phyloP scores from a whole-genome alignment of 2,888 invertebrate genomes.

The Eurytoma californica region DNA sequence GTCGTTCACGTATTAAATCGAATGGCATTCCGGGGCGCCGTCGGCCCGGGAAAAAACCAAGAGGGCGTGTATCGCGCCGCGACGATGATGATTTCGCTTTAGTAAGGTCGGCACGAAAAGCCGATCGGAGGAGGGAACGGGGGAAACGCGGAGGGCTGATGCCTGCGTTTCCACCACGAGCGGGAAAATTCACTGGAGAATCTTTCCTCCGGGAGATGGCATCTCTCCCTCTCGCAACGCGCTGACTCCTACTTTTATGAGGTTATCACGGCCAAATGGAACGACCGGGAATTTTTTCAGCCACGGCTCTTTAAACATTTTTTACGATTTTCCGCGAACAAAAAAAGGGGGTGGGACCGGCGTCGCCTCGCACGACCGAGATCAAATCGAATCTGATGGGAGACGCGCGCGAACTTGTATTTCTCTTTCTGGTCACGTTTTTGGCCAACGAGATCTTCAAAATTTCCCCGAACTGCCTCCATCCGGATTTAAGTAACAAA shows the following conservation, averaged over 20 bases:
- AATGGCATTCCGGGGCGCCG: constrained; percentile 29
- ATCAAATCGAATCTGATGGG: no score
- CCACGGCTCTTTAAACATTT: background rate
- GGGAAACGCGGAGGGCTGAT: background rate
- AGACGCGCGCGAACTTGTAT: no score
- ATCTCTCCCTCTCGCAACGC: background rate
- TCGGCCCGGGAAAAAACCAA: background rate
- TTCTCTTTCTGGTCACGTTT: background rate
- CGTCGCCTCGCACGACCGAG: no score
- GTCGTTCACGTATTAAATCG: constrained; percentile 21
- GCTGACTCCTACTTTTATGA: no score
- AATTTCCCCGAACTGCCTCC: background rate
- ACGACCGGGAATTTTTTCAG: background rate
- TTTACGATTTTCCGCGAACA: background rate
- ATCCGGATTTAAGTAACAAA: background rate
- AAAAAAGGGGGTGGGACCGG: no score
- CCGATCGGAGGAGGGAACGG: constrained; percentile 6
- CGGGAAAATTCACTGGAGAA: constrained; percentile 24
- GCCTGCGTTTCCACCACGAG: background rate
- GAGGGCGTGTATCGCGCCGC: background rate
- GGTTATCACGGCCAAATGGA: constrained; percentile 1
- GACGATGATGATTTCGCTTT: background rate
- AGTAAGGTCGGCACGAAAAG: constrained; percentile 31
- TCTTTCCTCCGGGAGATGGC: background rate
- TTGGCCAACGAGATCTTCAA: background rate